These are phyloP conservation scores for Zeuzera pyrina DNA, from an alignment of 2,888 invertebrate genomes.

Conservation along the genomic window DNA sequence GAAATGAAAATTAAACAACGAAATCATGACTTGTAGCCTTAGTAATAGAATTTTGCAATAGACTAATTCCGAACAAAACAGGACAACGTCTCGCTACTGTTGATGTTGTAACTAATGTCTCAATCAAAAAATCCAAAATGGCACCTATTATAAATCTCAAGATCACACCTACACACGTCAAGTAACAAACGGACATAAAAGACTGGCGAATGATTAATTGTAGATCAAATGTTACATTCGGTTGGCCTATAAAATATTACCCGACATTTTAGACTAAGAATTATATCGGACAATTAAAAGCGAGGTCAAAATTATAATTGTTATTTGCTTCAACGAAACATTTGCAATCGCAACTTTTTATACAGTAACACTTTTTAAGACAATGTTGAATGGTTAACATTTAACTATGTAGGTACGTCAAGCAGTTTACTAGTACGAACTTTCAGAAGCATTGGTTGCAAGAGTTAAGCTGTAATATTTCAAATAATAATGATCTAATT, in stretches of 20 bases:
- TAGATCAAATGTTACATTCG: slow-evolving; percentile 22
- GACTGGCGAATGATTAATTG: slow-evolving; percentile 27
- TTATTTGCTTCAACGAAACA: slow-evolving; percentile 4
- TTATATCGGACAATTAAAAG: slow-evolving; percentile 19
- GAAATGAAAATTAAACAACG: background rate
- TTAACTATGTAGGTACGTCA: no score
- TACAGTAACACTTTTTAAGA: no score
- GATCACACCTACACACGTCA: slow-evolving; percentile 25
- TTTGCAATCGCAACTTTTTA: slow-evolving; percentile 4
- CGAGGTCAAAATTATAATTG: slow-evolving; percentile 13
- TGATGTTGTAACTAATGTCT: slow-evolving; percentile 11
- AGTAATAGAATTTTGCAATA: slow-evolving; percentile 2
- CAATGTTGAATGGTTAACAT: no score
- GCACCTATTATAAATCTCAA: slow-evolving; percentile 23
- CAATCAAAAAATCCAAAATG: slow-evolving; percentile 16
- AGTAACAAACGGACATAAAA: slow-evolving; percentile 14
- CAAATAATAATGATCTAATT: no score
- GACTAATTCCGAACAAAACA: no score
- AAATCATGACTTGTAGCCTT: background rate
- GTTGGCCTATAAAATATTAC: slow-evolving; percentile 16
- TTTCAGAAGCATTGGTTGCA: no score
- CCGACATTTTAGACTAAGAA: slow-evolving; percentile 19
- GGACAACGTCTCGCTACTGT: slow-evolving; percentile 8
- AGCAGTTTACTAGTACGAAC: no score
- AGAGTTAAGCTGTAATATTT: no score